A percentile compares a stretch with the other conserved stretches of the same genome.
phyloP scores from a whole-genome alignment of 2,797 vertebrate species.

The Hyperoplus lanceolatus region DNA sequence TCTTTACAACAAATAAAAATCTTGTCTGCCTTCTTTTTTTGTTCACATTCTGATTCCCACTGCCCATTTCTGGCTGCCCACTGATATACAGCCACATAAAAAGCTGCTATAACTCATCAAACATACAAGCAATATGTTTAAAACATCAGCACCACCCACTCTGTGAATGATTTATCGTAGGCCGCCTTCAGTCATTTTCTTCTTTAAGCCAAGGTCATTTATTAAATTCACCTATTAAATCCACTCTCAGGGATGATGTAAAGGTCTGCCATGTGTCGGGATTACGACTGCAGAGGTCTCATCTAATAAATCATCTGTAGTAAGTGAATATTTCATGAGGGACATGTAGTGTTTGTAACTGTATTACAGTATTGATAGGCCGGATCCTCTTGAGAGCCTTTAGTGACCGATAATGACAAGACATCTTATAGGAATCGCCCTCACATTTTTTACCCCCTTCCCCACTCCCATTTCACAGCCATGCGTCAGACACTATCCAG shows the following conservation, averaged over 20 bases:
- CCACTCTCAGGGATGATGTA: slow-evolving; percentile 23
- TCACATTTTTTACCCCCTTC: slow-evolving; percentile 18
- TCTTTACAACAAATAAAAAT: slow-evolving; percentile 19
- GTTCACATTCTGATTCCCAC: slow-evolving; percentile 40
- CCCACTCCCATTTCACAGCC: not conserved
- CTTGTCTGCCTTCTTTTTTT: slow-evolving; percentile 22
- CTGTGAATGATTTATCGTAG: slow-evolving; percentile 15
- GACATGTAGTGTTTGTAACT: slow-evolving; percentile 1
- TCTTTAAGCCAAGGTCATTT: slow-evolving; percentile 24
- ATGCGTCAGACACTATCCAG: slow-evolving; percentile 3
- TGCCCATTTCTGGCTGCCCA: slow-evolving; percentile 33
- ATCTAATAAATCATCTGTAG: slow-evolving; percentile 35
- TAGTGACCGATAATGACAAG: not conserved
- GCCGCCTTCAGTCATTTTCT: slow-evolving; percentile 18
- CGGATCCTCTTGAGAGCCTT: slow-evolving; percentile 11
- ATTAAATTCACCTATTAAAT: slow-evolving; percentile 44
- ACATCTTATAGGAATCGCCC: slow-evolving; percentile 31
- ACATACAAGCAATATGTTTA: slow-evolving; percentile 50
- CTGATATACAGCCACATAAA: slow-evolving; percentile 16
- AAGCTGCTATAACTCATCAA: slow-evolving; percentile 50
- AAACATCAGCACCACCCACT: slow-evolving; percentile 52
- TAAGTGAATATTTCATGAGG: slow-evolving; percentile 33
- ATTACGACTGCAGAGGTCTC: slow-evolving; percentile 10
- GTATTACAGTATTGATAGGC: slow-evolving; percentile 21
- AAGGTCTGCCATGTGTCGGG: slow-evolving; percentile 6